These are phyloP conservation scores for Apteryx mantelli DNA, from an alignment of 2,113 vertebrate genomes.

Conservation along the genomic window DNA sequence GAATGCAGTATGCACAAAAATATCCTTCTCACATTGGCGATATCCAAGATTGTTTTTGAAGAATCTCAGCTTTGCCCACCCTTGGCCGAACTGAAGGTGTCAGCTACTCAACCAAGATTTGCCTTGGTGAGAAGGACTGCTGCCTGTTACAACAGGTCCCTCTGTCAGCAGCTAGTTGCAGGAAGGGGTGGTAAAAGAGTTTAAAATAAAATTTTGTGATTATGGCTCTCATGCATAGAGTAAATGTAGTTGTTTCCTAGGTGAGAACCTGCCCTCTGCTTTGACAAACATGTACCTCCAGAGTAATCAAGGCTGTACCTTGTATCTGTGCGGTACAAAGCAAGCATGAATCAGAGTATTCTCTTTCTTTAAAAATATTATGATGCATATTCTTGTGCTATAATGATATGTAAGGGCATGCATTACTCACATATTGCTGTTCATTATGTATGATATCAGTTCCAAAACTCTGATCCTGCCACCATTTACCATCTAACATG, in stretches of 20 bases:
- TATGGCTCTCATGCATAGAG: accelerated
- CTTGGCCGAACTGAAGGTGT: background rate
- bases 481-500: background rate
- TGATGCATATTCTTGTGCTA: background rate
- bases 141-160: background rate
- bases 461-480: background rate
- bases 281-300: background rate
- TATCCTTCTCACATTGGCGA: accelerated
- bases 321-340: background rate
- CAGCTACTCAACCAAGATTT: background rate
- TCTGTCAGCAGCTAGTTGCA: background rate
- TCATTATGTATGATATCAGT: background rate
- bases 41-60: background rate
- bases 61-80: background rate
- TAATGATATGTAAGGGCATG: background rate
- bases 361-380: background rate
- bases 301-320: background rate
- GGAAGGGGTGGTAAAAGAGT: background rate
- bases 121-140: background rate
- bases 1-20: background rate
- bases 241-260: background rate
- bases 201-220: background rate
- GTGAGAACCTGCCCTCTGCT: background rate
- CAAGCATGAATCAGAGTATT: accelerated
- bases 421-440: background rate